Conservation (phyloP, 2,113 vertebrate species). For the Tyto alba region DNA sequence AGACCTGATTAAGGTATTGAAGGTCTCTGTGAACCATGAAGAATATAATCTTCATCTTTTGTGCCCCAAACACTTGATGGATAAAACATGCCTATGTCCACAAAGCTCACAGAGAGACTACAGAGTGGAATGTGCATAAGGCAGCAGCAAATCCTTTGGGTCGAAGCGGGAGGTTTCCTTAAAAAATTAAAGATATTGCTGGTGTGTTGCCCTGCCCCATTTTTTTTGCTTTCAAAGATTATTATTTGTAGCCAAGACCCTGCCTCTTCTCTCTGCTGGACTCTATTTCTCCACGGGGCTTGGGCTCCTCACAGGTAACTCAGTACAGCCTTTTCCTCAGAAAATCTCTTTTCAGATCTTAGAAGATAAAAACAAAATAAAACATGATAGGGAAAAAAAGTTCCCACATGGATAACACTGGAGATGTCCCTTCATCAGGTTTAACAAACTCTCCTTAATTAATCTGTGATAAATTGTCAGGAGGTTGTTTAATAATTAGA, state of each 20-base stretch:
- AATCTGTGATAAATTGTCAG: background rate
- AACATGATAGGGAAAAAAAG: background rate
- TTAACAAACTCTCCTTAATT: background rate
- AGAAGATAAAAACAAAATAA: background rate
- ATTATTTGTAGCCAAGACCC: background rate
- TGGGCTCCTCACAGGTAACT: background rate
- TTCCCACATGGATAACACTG: background rate
- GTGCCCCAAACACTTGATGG: background rate
- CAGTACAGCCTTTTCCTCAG: background rate
- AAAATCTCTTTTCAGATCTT: background rate
- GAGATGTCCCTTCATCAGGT: background rate
- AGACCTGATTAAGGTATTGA: background rate
- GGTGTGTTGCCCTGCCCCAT: background rate
- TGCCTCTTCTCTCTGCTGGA: accelerated
- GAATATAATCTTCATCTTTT: background rate
- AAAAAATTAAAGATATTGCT: background rate
- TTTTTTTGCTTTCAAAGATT: background rate
- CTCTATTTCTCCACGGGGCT: background rate
- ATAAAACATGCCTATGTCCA: background rate
- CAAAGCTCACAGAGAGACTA: background rate
- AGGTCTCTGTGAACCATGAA: background rate
- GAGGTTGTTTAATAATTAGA: background rate
- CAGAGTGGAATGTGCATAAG: accelerated
- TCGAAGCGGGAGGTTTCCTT: background rate
- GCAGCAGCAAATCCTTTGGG: background rate